phyloP scores from a whole-genome alignment of 2,888 invertebrate genomes.

The Agrilus mali region DNA sequence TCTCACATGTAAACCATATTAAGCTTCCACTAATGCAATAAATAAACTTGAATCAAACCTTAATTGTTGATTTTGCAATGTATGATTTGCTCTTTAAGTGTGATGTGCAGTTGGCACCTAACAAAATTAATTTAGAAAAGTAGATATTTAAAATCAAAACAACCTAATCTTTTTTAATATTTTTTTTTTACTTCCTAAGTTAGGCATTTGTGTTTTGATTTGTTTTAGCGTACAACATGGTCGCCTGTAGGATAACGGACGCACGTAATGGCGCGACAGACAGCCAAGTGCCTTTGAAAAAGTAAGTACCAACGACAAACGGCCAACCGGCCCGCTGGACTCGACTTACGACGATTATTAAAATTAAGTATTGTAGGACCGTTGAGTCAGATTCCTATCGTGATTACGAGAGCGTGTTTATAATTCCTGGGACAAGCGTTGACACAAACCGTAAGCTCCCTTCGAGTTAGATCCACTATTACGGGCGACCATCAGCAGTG shows the following conservation, averaged over 20 bases:
- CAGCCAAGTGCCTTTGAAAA: constrained; percentile 97
- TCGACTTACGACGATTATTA: too few relatives aligned
- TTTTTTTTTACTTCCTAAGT: too few relatives aligned
- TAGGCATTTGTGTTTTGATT: not conserved
- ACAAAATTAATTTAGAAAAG: too few relatives aligned
- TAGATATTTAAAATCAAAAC: too few relatives aligned
- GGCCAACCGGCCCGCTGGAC: too few relatives aligned
- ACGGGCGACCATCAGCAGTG: constrained; percentile 23
- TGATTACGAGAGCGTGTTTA: constrained; percentile 65
- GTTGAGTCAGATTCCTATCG: constrained; percentile 50
- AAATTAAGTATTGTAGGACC: constrained; percentile 31
- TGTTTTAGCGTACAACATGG: constrained; percentile 94
- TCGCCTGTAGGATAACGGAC: constrained; percentile 92
- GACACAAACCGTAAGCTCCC: constrained; percentile 46
- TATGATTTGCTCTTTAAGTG: too few relatives aligned
- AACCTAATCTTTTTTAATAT: too few relatives aligned
- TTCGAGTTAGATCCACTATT: constrained; percentile 26
- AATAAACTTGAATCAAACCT: too few relatives aligned
- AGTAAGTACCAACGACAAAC: constrained; percentile 52
- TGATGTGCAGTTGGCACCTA: too few relatives aligned
- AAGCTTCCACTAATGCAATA: too few relatives aligned
- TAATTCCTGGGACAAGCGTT: constrained; percentile 54
- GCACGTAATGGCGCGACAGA: constrained; percentile 79
- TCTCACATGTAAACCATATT: too few relatives aligned
- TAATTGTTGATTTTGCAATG: too few relatives aligned